Evolutionary conservation across 2,888 invertebrate species (phyloP).

Genomic region (Stenolophus ochropezus): DNA sequence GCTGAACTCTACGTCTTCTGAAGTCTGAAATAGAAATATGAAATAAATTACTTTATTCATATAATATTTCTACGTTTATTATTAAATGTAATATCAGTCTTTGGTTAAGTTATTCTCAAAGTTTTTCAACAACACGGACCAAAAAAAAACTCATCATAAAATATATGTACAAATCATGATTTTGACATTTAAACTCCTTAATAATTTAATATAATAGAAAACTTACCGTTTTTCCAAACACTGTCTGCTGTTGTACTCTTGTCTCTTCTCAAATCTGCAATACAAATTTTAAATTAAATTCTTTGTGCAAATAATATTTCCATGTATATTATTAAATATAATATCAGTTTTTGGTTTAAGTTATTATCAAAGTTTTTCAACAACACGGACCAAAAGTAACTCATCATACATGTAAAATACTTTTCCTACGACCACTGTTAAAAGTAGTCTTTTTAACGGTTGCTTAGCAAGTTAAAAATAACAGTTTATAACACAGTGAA

Average conservation of each 20-base stretch:
- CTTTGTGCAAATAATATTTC: background rate
- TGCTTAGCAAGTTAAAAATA: too few relatives aligned
- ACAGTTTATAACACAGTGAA: too few relatives aligned
- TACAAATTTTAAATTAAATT: background rate
- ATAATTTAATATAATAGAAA: background rate
- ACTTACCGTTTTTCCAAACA: background rate
- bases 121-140: slow-evolving; percentile 30
- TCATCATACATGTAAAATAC: slow-evolving; percentile 1
- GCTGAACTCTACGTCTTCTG: background rate
- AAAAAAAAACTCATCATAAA: slow-evolving; percentile 12
- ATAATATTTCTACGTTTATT: background rate
- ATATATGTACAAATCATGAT: background rate
- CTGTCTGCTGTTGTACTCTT: background rate
- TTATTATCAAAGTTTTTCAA: slow-evolving; percentile 20
- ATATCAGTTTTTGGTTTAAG: background rate
- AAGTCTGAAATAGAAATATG: background rate
- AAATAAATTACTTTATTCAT: background rate
- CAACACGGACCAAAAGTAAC: slow-evolving; percentile 14
- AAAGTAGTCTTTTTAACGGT: too few relatives aligned
- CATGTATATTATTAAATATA: background rate
- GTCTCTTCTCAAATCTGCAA: background rate
- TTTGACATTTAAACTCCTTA: background rate
- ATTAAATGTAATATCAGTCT: background rate
- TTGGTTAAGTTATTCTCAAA: slow-evolving; percentile 2
- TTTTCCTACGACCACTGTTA: too few relatives aligned